Conservation (phyloP, 2,113 vertebrate genomes). For the Ptyas mucosa region DNA sequence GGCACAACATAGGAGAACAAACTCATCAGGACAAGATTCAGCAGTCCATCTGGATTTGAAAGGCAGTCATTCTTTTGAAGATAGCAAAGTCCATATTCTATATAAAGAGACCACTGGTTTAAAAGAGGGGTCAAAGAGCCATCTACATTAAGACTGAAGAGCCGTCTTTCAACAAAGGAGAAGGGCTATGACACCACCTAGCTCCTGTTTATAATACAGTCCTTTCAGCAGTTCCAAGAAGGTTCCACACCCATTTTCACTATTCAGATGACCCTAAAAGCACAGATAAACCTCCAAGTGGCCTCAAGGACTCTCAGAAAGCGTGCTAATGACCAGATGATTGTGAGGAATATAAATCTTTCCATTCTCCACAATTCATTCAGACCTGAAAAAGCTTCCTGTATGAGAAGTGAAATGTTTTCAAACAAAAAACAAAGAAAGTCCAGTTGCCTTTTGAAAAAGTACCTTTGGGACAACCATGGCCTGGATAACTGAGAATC, state of each 20-base stretch:
- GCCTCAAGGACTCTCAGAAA: neutral
- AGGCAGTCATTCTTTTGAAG: neutral
- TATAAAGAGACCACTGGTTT: neutral
- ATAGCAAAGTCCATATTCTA: neutral
- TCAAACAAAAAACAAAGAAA: neutral
- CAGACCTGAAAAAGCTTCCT: neutral
- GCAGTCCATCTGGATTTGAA: neutral
- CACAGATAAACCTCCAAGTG: neutral
- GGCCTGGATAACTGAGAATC: neutral
- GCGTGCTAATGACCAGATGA: neutral
- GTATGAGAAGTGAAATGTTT: neutral
- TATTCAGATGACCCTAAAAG: neutral
- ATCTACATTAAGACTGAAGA: neutral
- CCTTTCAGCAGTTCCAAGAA: neutral
- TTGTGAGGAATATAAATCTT: neutral
- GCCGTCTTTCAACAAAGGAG: neutral
- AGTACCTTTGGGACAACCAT: neutral
- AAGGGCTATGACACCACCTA: neutral
- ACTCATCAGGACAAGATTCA: neutral
- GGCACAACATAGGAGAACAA: neutral
- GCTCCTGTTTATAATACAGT: neutral
- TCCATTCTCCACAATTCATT: neutral
- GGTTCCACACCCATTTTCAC: neutral
- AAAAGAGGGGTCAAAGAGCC: neutral
- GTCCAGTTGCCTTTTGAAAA: neutral